A percentile compares a stretch with the other conserved stretches of the same genome.
These are phyloP conservation scores for Mus spretus DNA, from an alignment of 2,797 vertebrate genomes.

Conservation along the genomic window DNA sequence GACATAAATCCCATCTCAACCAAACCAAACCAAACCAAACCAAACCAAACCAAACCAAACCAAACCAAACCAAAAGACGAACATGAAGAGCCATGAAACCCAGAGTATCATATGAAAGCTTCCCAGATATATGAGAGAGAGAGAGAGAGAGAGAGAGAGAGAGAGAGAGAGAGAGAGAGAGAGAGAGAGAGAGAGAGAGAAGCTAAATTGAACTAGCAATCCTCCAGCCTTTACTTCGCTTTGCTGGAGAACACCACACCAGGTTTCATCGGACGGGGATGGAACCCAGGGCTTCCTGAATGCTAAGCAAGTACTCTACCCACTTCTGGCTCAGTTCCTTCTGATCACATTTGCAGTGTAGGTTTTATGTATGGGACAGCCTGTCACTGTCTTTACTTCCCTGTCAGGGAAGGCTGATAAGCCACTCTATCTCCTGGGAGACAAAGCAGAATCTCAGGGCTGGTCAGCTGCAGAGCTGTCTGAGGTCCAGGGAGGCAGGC, in stretches of 20 bases:
- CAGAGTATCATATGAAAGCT: neutral
- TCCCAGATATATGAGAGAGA: neutral
- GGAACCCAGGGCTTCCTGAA: neutral
- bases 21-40: neutral
- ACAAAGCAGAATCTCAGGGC: neutral
- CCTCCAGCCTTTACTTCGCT: neutral
- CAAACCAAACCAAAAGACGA: neutral
- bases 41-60: no score
- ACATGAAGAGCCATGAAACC: neutral
- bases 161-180: no score
- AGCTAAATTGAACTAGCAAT: neutral
- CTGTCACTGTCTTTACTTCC: neutral
- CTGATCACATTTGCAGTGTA: neutral
- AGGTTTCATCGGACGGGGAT: no score
- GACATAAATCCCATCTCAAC: neutral
- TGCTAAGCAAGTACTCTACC: neutral
- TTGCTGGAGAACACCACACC: neutral
- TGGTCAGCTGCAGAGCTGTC: neutral
- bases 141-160: no score
- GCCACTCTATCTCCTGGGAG: neutral
- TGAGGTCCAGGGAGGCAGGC: neutral
- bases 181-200: no score
- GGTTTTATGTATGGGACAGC: neutral
- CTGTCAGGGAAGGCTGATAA: slow-evolving; percentile 17
- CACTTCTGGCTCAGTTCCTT: neutral